Evolutionary conservation across 2,888 invertebrate species (phyloP).

Genomic region (Agriopis aurantiaria): DNA sequence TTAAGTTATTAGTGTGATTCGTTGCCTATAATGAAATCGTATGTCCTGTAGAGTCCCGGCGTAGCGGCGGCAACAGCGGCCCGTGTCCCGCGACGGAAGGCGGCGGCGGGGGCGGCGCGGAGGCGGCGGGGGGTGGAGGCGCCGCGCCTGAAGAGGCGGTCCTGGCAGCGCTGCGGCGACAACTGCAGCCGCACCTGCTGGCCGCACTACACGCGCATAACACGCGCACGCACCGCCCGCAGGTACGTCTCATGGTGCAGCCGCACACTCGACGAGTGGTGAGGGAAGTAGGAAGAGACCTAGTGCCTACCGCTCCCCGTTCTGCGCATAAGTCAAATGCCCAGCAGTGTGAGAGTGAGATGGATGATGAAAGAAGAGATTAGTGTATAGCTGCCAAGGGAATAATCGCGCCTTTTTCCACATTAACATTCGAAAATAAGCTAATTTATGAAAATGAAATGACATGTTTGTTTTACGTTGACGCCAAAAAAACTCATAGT

Average conservation of each 20-base stretch:
- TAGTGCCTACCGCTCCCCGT: too few species aligned
- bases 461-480: neutral
- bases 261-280: too few species aligned
- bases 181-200: constrained; percentile 89
- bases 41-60: constrained; percentile 65
- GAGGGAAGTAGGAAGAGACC: too few species aligned
- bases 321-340: too few species aligned
- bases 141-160: constrained; percentile 87
- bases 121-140: constrained; percentile 42
- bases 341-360: too few species aligned
- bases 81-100: constrained; percentile 49
- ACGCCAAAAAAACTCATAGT: neutral
- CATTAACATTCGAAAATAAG: too few species aligned
- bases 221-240: constrained; percentile 51
- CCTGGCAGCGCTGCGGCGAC: constrained; percentile 89
- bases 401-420: too few species aligned
- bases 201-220: constrained; percentile 82
- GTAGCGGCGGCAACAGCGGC: constrained; percentile 62
- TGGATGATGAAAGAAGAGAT: too few species aligned
- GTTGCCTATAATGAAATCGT: neutral
- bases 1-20: too few species aligned
- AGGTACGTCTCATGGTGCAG: constrained; percentile 45
- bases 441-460: too few species aligned
- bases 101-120: constrained; percentile 52
- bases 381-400: too few species aligned